Evolutionary conservation across 2,113 vertebrate genomes (phyloP), one percentile per base, ranked within the genome.

Genomic region (Ramphastos sulfuratus): DNA sequence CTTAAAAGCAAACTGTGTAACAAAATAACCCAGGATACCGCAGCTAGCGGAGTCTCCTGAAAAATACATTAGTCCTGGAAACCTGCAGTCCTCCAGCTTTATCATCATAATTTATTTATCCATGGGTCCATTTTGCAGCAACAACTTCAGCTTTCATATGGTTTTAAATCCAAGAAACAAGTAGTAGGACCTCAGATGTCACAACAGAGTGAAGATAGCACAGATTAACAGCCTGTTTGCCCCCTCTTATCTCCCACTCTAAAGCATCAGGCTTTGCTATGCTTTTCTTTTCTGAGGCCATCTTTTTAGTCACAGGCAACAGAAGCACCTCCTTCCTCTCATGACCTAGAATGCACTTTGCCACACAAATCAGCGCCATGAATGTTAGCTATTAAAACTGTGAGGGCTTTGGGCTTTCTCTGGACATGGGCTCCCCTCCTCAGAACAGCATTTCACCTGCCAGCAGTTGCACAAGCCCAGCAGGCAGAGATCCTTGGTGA

Each of bases 61-160:
- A 96, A 92, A 95, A 96, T 72, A 76, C 61, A 88, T 93, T 46
- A 95, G 50, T 55, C 70, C 80, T 59, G 44, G 50, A 92, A 80
- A 75, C 58, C 70, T 78, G 54, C 91, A 91, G 82, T 90, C 55
- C 84, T 71, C 48, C 69, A 55, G 54, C 0, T 3, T 74, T 72
- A 58, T 69, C 8, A 4, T 31, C 83, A 75, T 92, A 21, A 93
- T 92, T 95, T 95, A 96, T 92, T 94, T 90, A 96, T 78, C 80
- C 61, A 42, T 25, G 63, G 81, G 48, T 5, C 86, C 18, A 48
- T 59, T 90, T 92, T 58, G 82, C 74, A 90, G 59, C 58, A 76
- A 66, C 30, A 25, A 33, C 82, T 88, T 89, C 5, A 75, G 66
- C 69, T 72, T 85, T 66, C 35, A 9, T 21, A 56, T 15, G 12